Evolutionary conservation across 2,888 invertebrate species (phyloP).

Genomic region (Leucania comma): DNA sequence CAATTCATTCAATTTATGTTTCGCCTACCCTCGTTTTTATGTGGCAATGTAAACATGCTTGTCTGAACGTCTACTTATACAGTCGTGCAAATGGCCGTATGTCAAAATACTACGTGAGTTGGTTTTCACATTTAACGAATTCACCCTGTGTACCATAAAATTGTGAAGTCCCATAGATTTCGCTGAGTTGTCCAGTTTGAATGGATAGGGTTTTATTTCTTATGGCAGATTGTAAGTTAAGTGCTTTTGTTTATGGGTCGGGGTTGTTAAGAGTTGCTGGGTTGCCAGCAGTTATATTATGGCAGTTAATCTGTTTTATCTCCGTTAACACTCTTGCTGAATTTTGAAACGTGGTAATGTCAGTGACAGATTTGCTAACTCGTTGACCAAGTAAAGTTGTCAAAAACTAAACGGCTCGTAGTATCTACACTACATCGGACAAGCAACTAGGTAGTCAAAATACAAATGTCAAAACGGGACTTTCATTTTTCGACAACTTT

Average conservation of each 20-base stretch:
- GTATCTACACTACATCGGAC: no score
- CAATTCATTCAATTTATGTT: conserved; percentile 61
- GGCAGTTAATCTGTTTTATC: conserved; percentile 36
- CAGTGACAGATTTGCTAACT: no score
- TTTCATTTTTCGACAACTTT: no score
- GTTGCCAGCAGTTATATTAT: conserved; percentile 1
- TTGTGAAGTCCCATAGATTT: conserved; percentile 41
- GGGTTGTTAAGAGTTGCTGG: conserved; percentile 18
- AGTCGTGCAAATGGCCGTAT: conserved; percentile 53
- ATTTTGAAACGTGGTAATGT: neutral
- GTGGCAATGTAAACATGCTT: conserved; percentile 57
- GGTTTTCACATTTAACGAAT: conserved; percentile 55
- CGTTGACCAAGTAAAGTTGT: no score
- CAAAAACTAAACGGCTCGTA: no score
- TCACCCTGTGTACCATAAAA: conserved; percentile 45
- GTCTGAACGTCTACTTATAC: conserved; percentile 60
- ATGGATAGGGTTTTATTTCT: conserved; percentile 52
- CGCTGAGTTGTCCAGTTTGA: conserved; percentile 29
- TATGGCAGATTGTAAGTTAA: conserved; percentile 29
- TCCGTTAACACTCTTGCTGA: neutral
- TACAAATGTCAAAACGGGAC: no score
- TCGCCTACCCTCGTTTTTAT: conserved; percentile 54
- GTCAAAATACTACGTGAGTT: conserved; percentile 51
- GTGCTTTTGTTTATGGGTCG: conserved; percentile 43
- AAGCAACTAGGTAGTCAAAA: no score